Evolutionary conservation across 2,113 vertebrate genomes (phyloP).

Genomic region (Manacus vitellinus): DNA sequence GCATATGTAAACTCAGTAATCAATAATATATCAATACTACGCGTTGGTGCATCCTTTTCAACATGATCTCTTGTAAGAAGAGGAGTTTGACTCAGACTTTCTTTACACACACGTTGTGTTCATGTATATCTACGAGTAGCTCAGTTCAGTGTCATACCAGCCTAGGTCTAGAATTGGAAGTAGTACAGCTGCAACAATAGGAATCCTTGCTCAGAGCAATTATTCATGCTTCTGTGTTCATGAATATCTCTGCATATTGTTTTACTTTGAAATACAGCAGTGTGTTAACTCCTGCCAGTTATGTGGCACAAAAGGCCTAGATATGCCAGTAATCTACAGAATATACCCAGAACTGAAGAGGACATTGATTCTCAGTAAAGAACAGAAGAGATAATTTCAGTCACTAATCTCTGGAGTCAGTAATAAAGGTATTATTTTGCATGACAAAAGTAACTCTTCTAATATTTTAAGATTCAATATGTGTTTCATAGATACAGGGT

Average conservation of each 20-base stretch:
- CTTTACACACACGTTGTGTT: background rate
- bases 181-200: background rate
- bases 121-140: background rate
- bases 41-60: background rate
- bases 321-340: background rate
- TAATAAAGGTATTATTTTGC: background rate
- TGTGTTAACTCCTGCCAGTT: background rate
- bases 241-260: background rate
- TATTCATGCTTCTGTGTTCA: fast-evolving
- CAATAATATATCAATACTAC: background rate
- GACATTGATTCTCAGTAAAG: background rate
- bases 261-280: background rate
- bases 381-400: background rate
- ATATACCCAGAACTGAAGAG: background rate
- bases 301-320: background rate
- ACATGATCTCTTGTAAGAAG: background rate
- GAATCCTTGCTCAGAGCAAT: background rate
- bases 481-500: background rate
- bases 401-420: background rate
- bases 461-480: background rate
- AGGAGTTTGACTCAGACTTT: background rate
- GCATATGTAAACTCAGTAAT: background rate
- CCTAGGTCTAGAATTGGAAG: background rate
- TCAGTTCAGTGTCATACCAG: background rate
- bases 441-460: background rate